Conservation (phyloP, 1,140 invertebrate species). For the Zelostemma sp. region DNA sequence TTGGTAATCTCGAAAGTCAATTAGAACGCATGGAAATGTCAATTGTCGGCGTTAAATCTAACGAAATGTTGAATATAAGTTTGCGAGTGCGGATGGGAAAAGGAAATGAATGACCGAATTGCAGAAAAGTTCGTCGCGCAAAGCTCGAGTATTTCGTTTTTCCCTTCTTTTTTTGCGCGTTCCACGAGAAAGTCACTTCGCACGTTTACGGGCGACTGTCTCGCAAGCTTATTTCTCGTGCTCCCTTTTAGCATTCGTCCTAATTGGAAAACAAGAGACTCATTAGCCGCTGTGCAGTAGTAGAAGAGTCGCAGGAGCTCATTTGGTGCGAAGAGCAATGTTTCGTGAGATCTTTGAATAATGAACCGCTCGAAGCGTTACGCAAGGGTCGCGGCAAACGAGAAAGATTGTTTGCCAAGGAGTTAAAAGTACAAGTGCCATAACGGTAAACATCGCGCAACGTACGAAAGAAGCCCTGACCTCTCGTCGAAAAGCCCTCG, state of each 20-base stretch:
- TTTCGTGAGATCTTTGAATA: constrained; percentile 56
- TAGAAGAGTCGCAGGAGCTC: constrained; percentile 47
- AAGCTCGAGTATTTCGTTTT: constrained; percentile 48
- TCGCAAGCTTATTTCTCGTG: constrained; percentile 49
- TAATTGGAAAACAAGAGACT: constrained; percentile 62
- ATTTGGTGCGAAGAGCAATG: constrained; percentile 51
- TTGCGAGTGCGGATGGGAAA: no score
- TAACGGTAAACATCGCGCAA: constrained; percentile 36
- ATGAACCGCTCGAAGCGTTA: constrained; percentile 56
- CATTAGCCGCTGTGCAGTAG: constrained; percentile 49
- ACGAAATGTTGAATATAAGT: no score
- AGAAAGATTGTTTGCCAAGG: constrained; percentile 51
- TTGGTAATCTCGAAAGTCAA: no score
- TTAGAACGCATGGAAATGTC: no score
- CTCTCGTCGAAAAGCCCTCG: constrained; percentile 26
- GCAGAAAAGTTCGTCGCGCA: constrained; percentile 33
- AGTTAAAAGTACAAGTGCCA: constrained; percentile 48
- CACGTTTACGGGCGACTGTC: constrained; percentile 50
- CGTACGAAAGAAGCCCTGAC: constrained; percentile 16
- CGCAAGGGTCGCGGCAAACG: constrained; percentile 38
- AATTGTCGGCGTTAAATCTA: no score
- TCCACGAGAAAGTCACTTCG: constrained; percentile 45
- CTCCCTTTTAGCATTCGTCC: constrained; percentile 49
- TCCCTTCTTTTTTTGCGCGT: constrained; percentile 38
- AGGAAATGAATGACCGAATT: background rate